A percentile compares a stretch with the other conserved stretches of the same genome.
phyloP scores from a whole-genome alignment of 2,888 invertebrate species.

The Drosophila meridiana region DNA sequence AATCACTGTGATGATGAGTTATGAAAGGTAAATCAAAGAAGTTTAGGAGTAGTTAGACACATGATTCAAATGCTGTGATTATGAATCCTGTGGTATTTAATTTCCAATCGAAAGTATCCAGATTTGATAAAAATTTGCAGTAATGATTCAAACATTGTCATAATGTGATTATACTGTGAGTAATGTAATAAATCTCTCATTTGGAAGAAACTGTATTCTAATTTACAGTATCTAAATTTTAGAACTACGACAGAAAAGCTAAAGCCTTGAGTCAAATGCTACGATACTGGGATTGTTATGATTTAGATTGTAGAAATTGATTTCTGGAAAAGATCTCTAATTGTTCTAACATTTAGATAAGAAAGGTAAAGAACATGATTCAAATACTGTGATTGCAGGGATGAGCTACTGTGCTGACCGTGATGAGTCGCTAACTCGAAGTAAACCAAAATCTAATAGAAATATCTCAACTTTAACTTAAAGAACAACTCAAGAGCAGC shows the following conservation, averaged over 20 bases:
- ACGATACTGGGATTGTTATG: background rate
- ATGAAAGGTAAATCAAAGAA: background rate
- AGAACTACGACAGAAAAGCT: background rate
- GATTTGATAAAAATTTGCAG: no score
- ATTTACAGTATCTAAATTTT: background rate
- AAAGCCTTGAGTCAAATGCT: background rate
- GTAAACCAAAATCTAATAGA: no score
- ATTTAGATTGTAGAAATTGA: background rate
- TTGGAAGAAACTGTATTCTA: background rate
- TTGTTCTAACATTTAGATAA: no score
- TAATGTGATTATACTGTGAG: background rate
- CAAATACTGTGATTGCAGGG: background rate
- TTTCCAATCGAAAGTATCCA: no score
- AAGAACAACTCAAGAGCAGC: background rate
- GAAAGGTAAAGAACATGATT: background rate
- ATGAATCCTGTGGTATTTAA: no score
- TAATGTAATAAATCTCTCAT: background rate
- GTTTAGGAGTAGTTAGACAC: background rate
- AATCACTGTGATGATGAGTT: background rate
- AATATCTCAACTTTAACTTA: background rate
- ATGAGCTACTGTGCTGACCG: background rate
- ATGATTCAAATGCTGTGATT: constrained; percentile 7
- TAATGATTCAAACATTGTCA: no score
- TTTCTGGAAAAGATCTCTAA: background rate
- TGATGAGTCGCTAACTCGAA: no score